Evolutionary conservation across 2,113 vertebrate genomes (phyloP), one percentile per base, ranked within the genome.

Genomic region (Caracal caracal): DNA sequence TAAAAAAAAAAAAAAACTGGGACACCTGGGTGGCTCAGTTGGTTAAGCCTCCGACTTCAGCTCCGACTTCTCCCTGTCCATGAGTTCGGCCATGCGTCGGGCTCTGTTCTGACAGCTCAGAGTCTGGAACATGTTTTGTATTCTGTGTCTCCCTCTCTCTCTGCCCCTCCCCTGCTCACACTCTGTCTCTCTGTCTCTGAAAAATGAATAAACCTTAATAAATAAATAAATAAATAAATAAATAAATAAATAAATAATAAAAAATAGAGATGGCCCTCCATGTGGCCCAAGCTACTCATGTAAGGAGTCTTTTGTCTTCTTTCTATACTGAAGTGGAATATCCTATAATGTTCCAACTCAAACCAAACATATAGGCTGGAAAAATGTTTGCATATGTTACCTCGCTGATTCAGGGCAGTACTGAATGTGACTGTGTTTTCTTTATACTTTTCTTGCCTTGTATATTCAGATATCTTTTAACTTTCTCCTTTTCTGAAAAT

Each of bases 41-140:
- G 53, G 17, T 56, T 56, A 6, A 56, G 53, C 17, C 4, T 56
- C 53, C 2, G 17, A 56, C 53, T 56, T 56, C 53, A 16, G 1
- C 53, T 43, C 7, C 43, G 7, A 43, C 43, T 43, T 56, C 53
- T 56, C 53, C 1, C 5, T 5, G 17, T 20, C 6, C 17, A 6
- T 56, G 53, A 19, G 53, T 56, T 56, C 17, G 0, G 43, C 43
- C 0, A 0, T 1, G 0, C 7, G 8, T 43, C 0, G 1, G 43
- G 43, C 43, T 43, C 43, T 43, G 43, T 43, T 43, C 43, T 43
- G 43, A 43, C 8, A 43, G 43, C 43, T 43, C 43, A 43, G 43
- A 56, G 53, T 17, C 17, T 56, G 17, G 17, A 19, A 6, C 53
- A 17, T 20, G 53, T 19, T 56, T 19, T 6, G 5, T 17, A 56